Evolutionary conservation across 2,113 vertebrate species (phyloP).

Genomic region (Ceyx melanurus): DNA sequence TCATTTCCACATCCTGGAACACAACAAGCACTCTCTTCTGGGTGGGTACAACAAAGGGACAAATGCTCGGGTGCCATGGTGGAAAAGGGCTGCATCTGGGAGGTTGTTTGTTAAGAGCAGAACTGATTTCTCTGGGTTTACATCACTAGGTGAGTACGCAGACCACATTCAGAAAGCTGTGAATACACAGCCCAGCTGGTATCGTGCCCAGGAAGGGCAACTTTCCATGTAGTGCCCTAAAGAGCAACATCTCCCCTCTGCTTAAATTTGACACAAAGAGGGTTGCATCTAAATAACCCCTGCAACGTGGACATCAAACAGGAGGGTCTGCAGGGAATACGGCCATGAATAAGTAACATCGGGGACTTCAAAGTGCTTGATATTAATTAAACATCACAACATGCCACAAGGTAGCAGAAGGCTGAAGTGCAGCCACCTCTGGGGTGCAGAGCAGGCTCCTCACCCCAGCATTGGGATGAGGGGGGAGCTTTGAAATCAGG

Average conservation of each 20-base stretch:
- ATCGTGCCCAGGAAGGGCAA: neutral
- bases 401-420: neutral
- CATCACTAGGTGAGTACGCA: neutral
- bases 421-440: conserved; percentile 5
- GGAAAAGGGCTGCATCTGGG: neutral
- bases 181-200: neutral
- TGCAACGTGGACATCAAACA: conserved; percentile 35
- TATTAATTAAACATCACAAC: conserved; percentile 62
- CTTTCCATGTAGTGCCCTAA: neutral
- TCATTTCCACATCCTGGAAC: neutral
- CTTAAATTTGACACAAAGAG: neutral
- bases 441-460: neutral
- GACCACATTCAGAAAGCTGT: neutral
- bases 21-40: neutral
- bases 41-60: accelerated
- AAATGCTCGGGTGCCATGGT: neutral
- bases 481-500: neutral
- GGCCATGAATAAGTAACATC: conserved; percentile 59
- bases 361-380: conserved; percentile 30
- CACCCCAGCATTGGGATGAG: accelerated
- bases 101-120: neutral
- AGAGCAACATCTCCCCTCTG: neutral
- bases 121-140: neutral
- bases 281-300: conserved; percentile 13
- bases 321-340: neutral